A percentile compares a stretch with the other conserved stretches of the same genome.
Evolutionary conservation across 1,140 invertebrate genomes (phyloP).

Genomic region (Drosophila watanabei): DNA sequence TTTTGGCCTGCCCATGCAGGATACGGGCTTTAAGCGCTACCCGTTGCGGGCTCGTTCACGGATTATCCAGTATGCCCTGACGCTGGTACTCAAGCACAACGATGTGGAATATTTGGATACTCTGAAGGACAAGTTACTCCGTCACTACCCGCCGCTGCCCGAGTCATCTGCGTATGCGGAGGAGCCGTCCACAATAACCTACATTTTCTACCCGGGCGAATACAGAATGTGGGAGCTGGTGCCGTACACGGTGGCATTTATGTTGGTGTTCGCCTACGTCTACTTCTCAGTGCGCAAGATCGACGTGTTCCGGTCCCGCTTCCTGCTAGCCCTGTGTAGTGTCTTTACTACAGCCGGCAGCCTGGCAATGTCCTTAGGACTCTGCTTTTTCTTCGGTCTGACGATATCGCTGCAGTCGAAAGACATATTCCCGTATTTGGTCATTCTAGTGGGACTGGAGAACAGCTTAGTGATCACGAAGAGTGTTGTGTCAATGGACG

Average conservation of each 20-base stretch:
- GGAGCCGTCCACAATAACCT: conserved; percentile 86
- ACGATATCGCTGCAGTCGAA: conserved; percentile 91
- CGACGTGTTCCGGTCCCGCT: conserved; percentile 96
- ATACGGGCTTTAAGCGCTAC: conserved; percentile 95
- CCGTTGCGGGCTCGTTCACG: conserved; percentile 93
- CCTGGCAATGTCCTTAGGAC: conserved; percentile 96
- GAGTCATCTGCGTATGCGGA: conserved; percentile 16
- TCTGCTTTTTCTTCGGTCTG: conserved; percentile 96
- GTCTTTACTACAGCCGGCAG: conserved; percentile 95
- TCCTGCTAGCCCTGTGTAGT: conserved; percentile 95
- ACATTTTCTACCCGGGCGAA: conserved; percentile 95
- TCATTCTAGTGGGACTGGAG: conserved; percentile 97
- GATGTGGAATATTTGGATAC: conserved; percentile 92
- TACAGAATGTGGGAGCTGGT: conserved; percentile 95
- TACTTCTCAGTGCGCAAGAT: conserved; percentile 98
- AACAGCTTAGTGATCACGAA: conserved; percentile 98
- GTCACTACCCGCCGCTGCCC: conserved; percentile 89
- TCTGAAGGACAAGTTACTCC: conserved; percentile 89
- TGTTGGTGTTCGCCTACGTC: conserved; percentile 95
- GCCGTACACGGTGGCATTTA: conserved; percentile 93
- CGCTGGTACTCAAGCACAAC: conserved; percentile 93
- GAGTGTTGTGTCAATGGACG: conserved; percentile 95
- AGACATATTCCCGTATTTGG: conserved; percentile 97
- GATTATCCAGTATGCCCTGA: conserved; percentile 95
- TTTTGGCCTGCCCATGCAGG: conserved; percentile 95